Base-by-base conservation (phyloP, 2,888 invertebrate species). In the Pelosia muscerda region DNA sequence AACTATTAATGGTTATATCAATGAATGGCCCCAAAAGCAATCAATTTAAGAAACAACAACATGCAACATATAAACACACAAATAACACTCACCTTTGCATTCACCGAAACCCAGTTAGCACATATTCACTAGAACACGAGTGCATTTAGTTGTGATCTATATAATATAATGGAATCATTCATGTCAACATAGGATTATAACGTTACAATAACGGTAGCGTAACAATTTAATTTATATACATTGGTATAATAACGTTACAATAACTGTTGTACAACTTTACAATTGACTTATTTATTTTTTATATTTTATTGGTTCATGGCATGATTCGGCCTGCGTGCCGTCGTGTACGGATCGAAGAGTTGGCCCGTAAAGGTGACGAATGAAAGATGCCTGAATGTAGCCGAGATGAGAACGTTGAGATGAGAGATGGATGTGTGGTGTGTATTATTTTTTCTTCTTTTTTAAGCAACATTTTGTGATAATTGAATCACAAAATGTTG, bases 51-150 rank as follows among this genome's bases (percentile, higher is more conserved):
- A 19, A 49, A 56, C 55, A 63, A 63, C 25, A 28, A 55, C 79
- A 77, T 79, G 75, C 78, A 72, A 79, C 75, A 71, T 53, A 61
- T 34, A 71, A 68, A 71, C 66, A 74, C 71, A 66, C 73, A 56
- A 31, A 53, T 22, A 13, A 61, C 75, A 61, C 75, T 75, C 72
- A 76, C 72, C 70, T 75, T 34, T 11, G 68, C 19, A 13, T 49
- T 61, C 53, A 75, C 77, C 77, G 68, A 64, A 34, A 76, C 75
- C 58, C 63, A 70, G 65, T 79, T 79, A 79, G 62, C 68, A 76
- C 70, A 73, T 62, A 69, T 56, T 58, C 59, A 63, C 63, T 53
- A 67, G 55, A 60, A 69, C 73, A 77, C 59, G 64, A 62, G 69
- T 75, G 72, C 57, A 31, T n/a, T 28, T 25, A 56, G 1, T 15